Conservation (phyloP, 2,113 vertebrate species). For the Illadopsis cleaveri region DNA sequence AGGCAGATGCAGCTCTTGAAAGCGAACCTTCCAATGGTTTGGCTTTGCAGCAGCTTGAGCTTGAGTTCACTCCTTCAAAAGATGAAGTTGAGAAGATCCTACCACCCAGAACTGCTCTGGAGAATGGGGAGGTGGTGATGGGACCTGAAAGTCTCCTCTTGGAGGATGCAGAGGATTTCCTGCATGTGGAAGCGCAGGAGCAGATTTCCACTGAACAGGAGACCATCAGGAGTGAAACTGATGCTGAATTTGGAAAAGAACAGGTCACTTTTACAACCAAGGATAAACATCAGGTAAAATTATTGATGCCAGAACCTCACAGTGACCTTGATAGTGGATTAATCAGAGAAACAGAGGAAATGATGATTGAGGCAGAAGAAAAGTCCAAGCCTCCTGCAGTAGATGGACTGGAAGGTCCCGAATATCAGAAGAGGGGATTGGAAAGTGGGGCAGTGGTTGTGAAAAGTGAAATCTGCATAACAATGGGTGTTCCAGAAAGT, state of each 20-base stretch:
- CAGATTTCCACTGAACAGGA: neutral
- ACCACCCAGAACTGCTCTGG: neutral
- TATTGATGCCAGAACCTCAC: neutral
- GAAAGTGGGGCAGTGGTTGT: neutral
- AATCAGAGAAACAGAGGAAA: neutral
- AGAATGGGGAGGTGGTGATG: constrained; percentile 4
- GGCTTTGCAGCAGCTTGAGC: neutral
- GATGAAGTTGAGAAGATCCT: neutral
- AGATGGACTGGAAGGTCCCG: neutral
- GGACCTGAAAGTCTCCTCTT: neutral
- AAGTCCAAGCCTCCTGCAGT: neutral
- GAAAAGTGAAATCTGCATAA: constrained; percentile 3
- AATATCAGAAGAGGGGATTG: neutral
- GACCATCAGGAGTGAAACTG: neutral
- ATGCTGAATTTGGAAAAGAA: constrained; percentile 5
- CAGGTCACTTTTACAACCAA: neutral
- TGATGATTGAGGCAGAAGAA: neutral
- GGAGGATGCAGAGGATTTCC: neutral
- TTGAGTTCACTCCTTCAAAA: neutral
- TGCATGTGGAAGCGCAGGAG: neutral
- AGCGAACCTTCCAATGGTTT: neutral
- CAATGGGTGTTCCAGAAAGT: neutral
- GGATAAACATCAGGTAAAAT: neutral
- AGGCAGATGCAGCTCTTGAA: neutral
- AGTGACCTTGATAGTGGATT: neutral